A percentile compares a stretch with the other conserved stretches of the same genome.
phyloP scores from a whole-genome alignment of 1,140 invertebrate species.

The Papilio xuthus region DNA sequence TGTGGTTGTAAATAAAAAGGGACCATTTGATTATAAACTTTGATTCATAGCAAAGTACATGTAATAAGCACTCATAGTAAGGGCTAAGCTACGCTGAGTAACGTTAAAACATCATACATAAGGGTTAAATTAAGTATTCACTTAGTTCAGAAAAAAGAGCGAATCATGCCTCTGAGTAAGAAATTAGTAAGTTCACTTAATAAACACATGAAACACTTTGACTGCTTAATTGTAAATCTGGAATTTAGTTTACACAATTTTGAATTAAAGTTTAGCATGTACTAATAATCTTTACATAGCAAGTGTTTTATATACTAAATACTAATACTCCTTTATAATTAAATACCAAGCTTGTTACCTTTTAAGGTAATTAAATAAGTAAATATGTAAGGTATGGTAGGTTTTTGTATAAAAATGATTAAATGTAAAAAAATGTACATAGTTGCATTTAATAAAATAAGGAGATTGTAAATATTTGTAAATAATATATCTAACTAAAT shows the following conservation, averaged over 20 bases:
- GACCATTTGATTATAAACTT: background rate
- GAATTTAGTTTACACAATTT: background rate
- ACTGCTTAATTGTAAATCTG: background rate
- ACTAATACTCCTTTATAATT: background rate
- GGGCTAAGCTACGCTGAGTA: too few species aligned
- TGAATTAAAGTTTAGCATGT: too few species aligned
- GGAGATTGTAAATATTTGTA: background rate
- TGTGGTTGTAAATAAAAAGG: background rate
- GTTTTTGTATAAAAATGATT: background rate
- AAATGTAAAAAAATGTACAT: constrained; percentile 10
- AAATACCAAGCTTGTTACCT: background rate
- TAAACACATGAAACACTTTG: background rate
- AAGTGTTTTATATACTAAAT: background rate
- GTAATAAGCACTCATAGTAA: background rate
- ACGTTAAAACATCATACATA: too few species aligned
- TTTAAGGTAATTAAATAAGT: background rate
- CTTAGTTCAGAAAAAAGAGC: background rate
- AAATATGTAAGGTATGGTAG: background rate
- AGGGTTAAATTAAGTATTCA: too few species aligned
- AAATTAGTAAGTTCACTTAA: background rate
- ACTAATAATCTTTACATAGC: background rate
- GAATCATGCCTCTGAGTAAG: too few species aligned
- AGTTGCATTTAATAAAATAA: background rate
- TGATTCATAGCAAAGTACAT: background rate
- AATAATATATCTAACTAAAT: background rate